Evolutionary conservation across 2,888 invertebrate genomes (phyloP).

Genomic region (Caenorhabditis macrosperma): DNA sequence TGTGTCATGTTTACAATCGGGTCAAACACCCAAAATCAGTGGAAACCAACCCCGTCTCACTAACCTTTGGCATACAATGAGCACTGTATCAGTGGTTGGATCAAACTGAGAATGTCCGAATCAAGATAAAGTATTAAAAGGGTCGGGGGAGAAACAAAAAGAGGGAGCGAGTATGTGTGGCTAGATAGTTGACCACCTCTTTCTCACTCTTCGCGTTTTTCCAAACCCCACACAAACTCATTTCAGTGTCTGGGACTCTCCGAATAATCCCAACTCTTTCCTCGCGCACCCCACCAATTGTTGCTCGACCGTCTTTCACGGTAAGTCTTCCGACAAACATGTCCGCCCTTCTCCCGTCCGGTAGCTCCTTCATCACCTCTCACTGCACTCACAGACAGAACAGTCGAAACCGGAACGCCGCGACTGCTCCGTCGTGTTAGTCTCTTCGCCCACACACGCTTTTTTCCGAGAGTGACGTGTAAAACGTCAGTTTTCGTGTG

Average conservation of each 20-base stretch:
- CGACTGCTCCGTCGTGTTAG: background rate
- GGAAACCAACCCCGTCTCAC: too few relatives aligned
- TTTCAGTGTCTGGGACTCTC: conserved; percentile 54
- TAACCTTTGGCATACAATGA: conserved; percentile 51
- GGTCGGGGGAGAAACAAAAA: background rate
- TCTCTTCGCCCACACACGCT: conserved; percentile 35
- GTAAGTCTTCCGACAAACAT: conserved; percentile 62
- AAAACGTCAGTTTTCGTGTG: background rate
- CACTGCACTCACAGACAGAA: conserved; percentile 24
- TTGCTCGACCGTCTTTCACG: conserved; percentile 45
- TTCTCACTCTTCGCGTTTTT: conserved; percentile 51
- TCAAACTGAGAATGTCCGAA: background rate
- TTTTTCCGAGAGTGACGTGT: background rate
- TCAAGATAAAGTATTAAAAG: background rate
- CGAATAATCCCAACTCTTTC: conserved; percentile 38
- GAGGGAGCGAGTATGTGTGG: conserved; percentile 12
- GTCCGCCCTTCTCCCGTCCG: conserved; percentile 31
- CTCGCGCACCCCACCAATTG: conserved; percentile 23
- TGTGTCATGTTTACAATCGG: conserved; percentile 47
- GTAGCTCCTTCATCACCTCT: conserved; percentile 41
- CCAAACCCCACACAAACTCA: conserved; percentile 44
- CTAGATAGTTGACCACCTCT: conserved; percentile 54
- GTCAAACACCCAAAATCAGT: conserved; percentile 53
- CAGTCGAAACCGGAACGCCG: conserved; percentile 49
- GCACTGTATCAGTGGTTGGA: background rate